phyloP scores from a whole-genome alignment of 2,797 vertebrate species.

The Paguma larvata region DNA sequence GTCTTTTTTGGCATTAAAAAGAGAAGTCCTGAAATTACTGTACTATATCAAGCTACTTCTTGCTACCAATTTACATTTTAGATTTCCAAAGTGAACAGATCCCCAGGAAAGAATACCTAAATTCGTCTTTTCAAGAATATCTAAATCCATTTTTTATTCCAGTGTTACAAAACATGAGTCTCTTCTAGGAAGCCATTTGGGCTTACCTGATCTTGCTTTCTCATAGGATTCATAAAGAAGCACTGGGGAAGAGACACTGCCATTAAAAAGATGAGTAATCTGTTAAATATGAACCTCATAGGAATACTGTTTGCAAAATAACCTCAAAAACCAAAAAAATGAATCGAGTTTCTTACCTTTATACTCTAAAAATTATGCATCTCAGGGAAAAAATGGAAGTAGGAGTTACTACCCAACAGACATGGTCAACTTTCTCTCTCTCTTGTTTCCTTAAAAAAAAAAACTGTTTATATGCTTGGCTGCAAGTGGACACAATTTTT shows the following conservation, averaged over 20 bases:
- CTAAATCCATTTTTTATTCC: constrained; percentile 54
- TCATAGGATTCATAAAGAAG: constrained; percentile 64
- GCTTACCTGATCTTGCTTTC: constrained; percentile 71
- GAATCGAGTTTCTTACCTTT: constrained; percentile 47
- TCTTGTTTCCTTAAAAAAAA: not conserved
- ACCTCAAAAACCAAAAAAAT: constrained; percentile 41
- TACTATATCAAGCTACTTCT: not conserved
- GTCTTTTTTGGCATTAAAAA: not conserved
- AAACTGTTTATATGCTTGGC: not conserved
- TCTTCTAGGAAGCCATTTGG: constrained; percentile 67
- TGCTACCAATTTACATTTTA: constrained; percentile 43
- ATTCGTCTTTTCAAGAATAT: not conserved
- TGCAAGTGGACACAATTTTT: not conserved
- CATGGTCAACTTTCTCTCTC: not conserved
- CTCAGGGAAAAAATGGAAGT: not conserved
- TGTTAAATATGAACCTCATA: constrained; percentile 64
- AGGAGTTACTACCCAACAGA: not conserved
- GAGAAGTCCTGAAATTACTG: not conserved
- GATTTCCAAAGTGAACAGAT: not conserved
- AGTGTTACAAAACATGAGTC: not conserved
- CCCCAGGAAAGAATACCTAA: not conserved
- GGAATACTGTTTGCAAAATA: constrained; percentile 65
- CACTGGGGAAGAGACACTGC: constrained; percentile 70
- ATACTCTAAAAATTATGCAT: not conserved
- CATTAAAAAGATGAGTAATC: constrained; percentile 72